Percentiles rank a stretch among this genome's conserved stretches.
These are phyloP conservation scores for Oligia latruncula DNA, from an alignment of 2,888 invertebrate species.

Conservation along the genomic window DNA sequence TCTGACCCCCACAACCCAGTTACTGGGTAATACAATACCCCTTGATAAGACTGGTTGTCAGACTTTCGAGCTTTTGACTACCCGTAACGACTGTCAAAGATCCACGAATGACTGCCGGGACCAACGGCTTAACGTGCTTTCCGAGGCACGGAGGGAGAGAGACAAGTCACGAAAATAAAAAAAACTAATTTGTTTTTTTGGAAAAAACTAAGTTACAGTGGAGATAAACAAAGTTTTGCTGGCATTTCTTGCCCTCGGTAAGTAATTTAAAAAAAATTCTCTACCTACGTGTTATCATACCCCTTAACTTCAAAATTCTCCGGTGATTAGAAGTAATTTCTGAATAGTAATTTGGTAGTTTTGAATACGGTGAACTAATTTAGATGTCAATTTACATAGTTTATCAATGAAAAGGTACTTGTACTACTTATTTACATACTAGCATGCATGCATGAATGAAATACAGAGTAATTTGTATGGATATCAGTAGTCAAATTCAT, in stretches of 20 bases:
- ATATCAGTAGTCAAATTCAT: slow-evolving; percentile 1
- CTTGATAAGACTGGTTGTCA: too few relatives aligned
- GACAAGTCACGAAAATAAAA: too few relatives aligned
- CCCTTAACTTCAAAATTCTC: slow-evolving; percentile 31
- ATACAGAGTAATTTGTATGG: slow-evolving; percentile 6
- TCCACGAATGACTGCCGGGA: too few relatives aligned
- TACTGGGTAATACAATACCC: too few relatives aligned
- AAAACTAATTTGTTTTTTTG: neutral
- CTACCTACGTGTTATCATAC: neutral
- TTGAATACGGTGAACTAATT: slow-evolving; percentile 30
- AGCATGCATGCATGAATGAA: slow-evolving; percentile 29
- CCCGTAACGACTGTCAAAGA: too few relatives aligned
- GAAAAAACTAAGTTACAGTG: neutral
- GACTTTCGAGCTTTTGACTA: too few relatives aligned
- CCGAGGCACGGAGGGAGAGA: too few relatives aligned
- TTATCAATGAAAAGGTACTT: slow-evolving; percentile 36
- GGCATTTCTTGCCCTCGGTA: neutral
- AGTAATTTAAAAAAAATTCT: too few relatives aligned
- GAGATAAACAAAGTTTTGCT: neutral
- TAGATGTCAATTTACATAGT: slow-evolving; percentile 51
- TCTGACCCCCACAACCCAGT: too few relatives aligned
- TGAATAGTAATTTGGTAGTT: slow-evolving; percentile 33
- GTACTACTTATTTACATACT: slow-evolving; percentile 9
- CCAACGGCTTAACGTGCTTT: too few relatives aligned
- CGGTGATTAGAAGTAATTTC: slow-evolving; percentile 48